Evolutionary conservation across 2,113 vertebrate species (phyloP).

Genomic region (Rhabdomys dilectus): DNA sequence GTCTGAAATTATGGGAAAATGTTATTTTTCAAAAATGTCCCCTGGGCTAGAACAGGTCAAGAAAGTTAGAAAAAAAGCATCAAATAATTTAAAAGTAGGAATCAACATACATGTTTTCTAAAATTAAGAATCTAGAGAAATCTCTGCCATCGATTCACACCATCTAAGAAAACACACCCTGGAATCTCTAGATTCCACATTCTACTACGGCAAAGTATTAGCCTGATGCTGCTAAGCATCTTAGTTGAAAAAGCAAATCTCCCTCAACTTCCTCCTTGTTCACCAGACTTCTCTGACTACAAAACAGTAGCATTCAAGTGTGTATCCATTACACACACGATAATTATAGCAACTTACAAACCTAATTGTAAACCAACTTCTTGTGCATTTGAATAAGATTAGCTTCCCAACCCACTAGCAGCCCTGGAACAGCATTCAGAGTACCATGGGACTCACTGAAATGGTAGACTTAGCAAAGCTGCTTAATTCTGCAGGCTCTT

Average conservation of each 20-base stretch:
- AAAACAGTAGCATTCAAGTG: background rate
- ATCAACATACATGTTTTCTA: slow-evolving; percentile 8
- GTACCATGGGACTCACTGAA: background rate
- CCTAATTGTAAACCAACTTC: background rate
- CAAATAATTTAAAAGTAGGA: background rate
- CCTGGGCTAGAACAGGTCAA: background rate
- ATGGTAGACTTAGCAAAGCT: background rate
- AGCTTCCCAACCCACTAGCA: background rate
- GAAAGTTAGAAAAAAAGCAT: background rate
- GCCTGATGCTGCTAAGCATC: background rate
- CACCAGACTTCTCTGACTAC: background rate
- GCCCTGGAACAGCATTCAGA: background rate
- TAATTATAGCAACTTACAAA: background rate
- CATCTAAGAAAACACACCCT: background rate
- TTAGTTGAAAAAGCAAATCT: background rate
- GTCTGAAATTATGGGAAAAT: slow-evolving; percentile 27
- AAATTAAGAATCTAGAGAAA: background rate
- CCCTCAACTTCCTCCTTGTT: background rate
- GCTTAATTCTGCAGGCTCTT: background rate
- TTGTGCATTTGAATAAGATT: background rate
- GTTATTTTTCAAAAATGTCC: background rate
- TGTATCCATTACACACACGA: background rate
- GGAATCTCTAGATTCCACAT: background rate
- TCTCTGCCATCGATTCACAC: background rate
- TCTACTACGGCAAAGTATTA: background rate